Conservation (phyloP, 2,113 vertebrate genomes). For the Taurulus bubalis region DNA sequence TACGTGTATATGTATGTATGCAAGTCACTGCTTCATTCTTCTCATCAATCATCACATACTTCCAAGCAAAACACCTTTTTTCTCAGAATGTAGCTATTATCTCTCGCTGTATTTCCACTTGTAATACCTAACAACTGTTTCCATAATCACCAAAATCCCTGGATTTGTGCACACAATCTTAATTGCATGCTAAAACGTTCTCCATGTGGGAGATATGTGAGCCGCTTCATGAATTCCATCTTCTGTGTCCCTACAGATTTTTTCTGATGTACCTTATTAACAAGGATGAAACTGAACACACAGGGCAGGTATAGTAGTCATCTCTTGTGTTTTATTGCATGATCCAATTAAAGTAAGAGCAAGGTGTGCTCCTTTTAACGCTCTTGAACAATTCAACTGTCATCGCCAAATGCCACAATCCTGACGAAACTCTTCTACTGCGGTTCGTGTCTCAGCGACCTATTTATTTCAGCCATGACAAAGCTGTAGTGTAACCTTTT, state of each 20-base stretch:
- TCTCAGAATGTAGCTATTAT: constrained; percentile 3
- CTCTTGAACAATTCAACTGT: constrained; percentile 11
- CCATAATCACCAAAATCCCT: not conserved
- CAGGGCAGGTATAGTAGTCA: constrained; percentile 79
- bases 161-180: not conserved
- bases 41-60: not conserved
- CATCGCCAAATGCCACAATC: constrained; percentile 16
- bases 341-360: constrained; percentile 15
- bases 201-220: not conserved
- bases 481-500: constrained; percentile 65
- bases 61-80: not conserved
- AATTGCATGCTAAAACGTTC: not conserved
- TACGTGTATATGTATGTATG: not conserved
- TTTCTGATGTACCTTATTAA: constrained; percentile 86
- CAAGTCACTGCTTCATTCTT: not conserved
- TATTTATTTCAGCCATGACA: constrained; percentile 51
- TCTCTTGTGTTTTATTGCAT: constrained; percentile 29
- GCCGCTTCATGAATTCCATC: constrained; percentile 11
- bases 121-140: not conserved
- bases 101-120: not conserved
- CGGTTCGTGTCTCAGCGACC: constrained; percentile 28
- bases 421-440: constrained; percentile 15
- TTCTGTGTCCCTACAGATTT: constrained; percentile 73
- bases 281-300: constrained; percentile 85
- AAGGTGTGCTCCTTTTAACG: constrained; percentile 6